Percentiles rank a stretch among this genome's conserved stretches.
Evolutionary conservation across 2,888 invertebrate species (phyloP).

Genomic region (Meganola albula): DNA sequence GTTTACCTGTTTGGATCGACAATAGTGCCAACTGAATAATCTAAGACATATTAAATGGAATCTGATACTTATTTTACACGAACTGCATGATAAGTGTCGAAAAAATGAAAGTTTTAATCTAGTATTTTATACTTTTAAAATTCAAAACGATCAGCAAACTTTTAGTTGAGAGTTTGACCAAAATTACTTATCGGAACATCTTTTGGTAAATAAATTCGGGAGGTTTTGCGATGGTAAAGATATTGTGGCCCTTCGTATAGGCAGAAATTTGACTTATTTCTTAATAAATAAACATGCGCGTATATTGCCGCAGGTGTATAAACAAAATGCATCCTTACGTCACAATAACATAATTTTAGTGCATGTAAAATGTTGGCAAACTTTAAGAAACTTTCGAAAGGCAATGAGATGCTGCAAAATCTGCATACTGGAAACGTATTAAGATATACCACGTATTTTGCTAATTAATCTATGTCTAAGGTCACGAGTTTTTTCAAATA

Average conservation of each 20-base stretch:
- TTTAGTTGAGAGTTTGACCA: background rate
- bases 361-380: constrained; percentile 46
- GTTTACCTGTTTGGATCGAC: constrained; percentile 53
- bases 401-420: constrained; percentile 67
- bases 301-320: constrained; percentile 39
- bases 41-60: constrained; percentile 35
- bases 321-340: constrained; percentile 40
- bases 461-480: constrained; percentile 62
- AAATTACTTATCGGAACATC: constrained; percentile 18
- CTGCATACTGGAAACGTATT: constrained; percentile 37
- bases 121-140: no score
- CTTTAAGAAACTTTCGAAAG: constrained; percentile 64
- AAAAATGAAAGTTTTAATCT: constrained; percentile 27
- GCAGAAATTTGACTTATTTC: constrained; percentile 42
- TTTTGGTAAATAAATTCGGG: constrained; percentile 23
- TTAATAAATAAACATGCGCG: constrained; percentile 38
- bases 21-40: constrained; percentile 55
- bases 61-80: constrained; percentile 21
- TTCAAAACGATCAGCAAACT: no score
- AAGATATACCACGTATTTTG: constrained; percentile 43
- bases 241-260: constrained; percentile 29
- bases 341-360: constrained; percentile 33
- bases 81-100: constrained; percentile 16
- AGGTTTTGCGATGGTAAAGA: constrained; percentile 34
- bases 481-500: constrained; percentile 61